Evolutionary conservation across 2,113 vertebrate species (phyloP).

Genomic region (Sterna hirundo): DNA sequence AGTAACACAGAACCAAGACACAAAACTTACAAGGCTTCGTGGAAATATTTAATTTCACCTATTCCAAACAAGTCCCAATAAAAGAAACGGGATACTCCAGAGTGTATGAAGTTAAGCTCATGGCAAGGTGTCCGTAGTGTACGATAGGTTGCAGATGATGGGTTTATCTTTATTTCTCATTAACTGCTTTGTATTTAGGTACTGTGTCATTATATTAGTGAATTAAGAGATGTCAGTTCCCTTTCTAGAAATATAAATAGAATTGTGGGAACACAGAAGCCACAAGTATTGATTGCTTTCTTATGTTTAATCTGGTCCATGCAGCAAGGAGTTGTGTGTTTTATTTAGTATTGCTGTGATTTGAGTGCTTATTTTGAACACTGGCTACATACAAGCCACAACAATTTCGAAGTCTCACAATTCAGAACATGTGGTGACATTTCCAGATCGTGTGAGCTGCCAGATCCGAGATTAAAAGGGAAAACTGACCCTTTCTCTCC

Average conservation of each 20-base stretch:
- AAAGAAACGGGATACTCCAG: neutral
- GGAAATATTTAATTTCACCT: neutral
- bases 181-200: neutral
- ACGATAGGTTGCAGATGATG: neutral
- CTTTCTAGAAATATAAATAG: conserved; percentile 38
- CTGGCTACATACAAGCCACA: conserved; percentile 38
- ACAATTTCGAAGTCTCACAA: neutral
- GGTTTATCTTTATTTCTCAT: neutral
- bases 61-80: neutral
- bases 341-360: conserved; percentile 35
- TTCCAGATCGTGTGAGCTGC: neutral
- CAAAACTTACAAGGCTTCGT: neutral
- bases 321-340: neutral
- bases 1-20: neutral
- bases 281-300: conserved; percentile 35
- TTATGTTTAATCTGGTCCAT: neutral
- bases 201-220: neutral
- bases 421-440: conserved; percentile 60
- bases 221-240: neutral
- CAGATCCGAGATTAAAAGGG: neutral
- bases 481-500: conserved; percentile 8
- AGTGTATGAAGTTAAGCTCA: neutral
- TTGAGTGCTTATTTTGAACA: conserved; percentile 49
- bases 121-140: neutral
- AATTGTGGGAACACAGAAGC: conserved; percentile 29